Evolutionary conservation across 2,113 vertebrate species (phyloP).

Genomic region (Hippocampus abdominalis): DNA sequence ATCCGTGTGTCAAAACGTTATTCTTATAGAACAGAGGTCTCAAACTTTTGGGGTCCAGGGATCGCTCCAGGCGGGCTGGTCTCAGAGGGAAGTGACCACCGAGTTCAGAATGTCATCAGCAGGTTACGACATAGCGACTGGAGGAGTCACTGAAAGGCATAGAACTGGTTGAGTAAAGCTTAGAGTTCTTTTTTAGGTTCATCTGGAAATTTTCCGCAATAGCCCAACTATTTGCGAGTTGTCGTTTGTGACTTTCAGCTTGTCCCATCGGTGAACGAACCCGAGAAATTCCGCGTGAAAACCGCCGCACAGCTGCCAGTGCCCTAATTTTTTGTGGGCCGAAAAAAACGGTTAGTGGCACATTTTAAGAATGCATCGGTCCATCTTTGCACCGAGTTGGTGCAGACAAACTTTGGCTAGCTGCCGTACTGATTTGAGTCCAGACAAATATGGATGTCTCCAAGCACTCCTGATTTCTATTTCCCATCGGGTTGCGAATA

Average conservation of each 20-base stretch:
- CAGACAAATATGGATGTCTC: conserved; percentile 26
- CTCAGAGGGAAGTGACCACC: too few species aligned
- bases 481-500: not conserved
- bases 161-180: not conserved
- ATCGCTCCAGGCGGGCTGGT: too few species aligned
- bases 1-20: not conserved
- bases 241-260: not conserved
- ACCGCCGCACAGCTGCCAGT: not conserved
- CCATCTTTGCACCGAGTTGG: conserved; percentile 47
- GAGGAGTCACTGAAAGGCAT: not conserved
- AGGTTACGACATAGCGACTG: not conserved
- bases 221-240: not conserved
- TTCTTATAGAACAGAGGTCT: not conserved
- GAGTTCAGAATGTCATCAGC: not conserved
- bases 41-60: too few species aligned
- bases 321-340: not conserved
- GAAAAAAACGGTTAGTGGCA: conserved; percentile 19
- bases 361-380: conserved; percentile 57
- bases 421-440: conserved; percentile 35
- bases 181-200: not conserved
- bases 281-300: too few species aligned
- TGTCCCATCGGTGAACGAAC: not conserved
- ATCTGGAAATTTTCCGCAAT: not conserved
- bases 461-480: conserved; percentile 24
- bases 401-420: conserved; percentile 56